Conservation (phyloP, 1,140 invertebrate genomes). For the Zaprionus taronus region DNA sequence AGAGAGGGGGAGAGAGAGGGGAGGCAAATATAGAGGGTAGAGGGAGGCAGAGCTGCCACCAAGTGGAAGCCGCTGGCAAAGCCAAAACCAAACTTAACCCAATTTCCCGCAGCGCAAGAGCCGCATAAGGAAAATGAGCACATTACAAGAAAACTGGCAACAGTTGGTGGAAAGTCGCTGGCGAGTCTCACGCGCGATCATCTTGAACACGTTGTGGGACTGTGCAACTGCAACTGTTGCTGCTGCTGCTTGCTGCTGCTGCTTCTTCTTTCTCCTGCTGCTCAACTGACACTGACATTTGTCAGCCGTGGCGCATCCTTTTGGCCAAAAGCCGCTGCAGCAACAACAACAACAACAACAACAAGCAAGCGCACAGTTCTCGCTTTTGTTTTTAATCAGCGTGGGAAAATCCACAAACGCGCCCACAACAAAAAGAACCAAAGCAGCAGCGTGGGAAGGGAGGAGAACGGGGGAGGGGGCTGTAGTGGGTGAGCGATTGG, state of each 20-base stretch:
- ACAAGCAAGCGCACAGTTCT: slow-evolving; percentile 48
- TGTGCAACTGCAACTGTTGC: slow-evolving; percentile 27
- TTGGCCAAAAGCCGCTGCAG: slow-evolving; percentile 39
- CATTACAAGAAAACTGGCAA: slow-evolving; percentile 68
- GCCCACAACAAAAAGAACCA: slow-evolving; percentile 20
- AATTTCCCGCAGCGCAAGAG: slow-evolving; percentile 57
- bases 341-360: slow-evolving; percentile 12
- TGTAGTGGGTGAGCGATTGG: slow-evolving; percentile 10
- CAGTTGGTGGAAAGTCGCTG: slow-evolving; percentile 40
- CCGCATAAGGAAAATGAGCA: slow-evolving; percentile 80
- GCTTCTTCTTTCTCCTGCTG: not conserved
- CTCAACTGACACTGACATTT: slow-evolving; percentile 68
- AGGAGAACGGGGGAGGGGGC: not conserved
- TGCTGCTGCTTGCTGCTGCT: not conserved
- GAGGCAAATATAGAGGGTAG: not conserved
- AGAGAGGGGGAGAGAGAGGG: not conserved
- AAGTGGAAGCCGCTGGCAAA: not conserved
- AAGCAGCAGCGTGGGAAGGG: not conserved
- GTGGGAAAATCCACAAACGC: slow-evolving; percentile 67
- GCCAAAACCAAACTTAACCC: slow-evolving; percentile 66
- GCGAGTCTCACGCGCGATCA: slow-evolving; percentile 53
- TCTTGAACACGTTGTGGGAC: slow-evolving; percentile 74
- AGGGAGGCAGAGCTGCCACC: not conserved
- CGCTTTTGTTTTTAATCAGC: slow-evolving; percentile 64
- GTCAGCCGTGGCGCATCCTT: slow-evolving; percentile 71